Percentiles rank a stretch among this genome's conserved stretches.
Conservation (phyloP, 2,888 invertebrate species). For the Phorcus lineatus region DNA sequence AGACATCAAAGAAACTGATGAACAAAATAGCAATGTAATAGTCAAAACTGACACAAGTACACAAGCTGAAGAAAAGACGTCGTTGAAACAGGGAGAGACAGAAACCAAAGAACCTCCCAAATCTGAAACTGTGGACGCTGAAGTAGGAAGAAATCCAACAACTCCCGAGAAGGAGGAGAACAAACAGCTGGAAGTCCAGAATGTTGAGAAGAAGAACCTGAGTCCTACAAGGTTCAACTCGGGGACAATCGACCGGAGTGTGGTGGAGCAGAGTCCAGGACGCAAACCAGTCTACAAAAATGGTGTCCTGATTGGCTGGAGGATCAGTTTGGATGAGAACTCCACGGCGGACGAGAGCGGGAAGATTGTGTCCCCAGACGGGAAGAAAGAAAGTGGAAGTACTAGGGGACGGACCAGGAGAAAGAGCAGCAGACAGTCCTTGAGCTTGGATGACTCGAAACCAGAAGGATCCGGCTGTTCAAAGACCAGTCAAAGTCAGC, state of each 20-base stretch:
- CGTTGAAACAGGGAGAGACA: not conserved
- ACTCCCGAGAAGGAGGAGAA: not conserved
- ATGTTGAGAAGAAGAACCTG: not conserved
- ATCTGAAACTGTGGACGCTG: conserved; percentile 29
- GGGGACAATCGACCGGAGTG: not conserved
- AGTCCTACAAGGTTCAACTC: not conserved
- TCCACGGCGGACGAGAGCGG: not conserved
- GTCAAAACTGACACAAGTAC: not conserved
- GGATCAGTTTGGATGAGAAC: not conserved
- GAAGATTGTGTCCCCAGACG: not conserved
- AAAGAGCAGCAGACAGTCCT: not conserved
- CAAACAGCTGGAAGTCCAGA: not conserved
- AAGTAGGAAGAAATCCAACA: conserved; percentile 17
- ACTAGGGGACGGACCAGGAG: not conserved
- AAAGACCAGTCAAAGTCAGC: too few species aligned
- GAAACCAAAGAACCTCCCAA: conserved; percentile 21
- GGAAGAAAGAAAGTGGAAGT: not conserved
- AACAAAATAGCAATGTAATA: conserved; percentile 13
- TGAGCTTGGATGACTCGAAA: not conserved
- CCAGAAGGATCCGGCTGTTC: not conserved
- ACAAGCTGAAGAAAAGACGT: not conserved
- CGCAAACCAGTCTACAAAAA: not conserved
- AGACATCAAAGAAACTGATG: not conserved
- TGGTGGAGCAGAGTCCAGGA: not conserved
- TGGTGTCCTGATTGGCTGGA: not conserved